These are phyloP conservation scores for Neolamprologus falcicula DNA, from an alignment of 2,113 vertebrate genomes.

Conservation along the genomic window DNA sequence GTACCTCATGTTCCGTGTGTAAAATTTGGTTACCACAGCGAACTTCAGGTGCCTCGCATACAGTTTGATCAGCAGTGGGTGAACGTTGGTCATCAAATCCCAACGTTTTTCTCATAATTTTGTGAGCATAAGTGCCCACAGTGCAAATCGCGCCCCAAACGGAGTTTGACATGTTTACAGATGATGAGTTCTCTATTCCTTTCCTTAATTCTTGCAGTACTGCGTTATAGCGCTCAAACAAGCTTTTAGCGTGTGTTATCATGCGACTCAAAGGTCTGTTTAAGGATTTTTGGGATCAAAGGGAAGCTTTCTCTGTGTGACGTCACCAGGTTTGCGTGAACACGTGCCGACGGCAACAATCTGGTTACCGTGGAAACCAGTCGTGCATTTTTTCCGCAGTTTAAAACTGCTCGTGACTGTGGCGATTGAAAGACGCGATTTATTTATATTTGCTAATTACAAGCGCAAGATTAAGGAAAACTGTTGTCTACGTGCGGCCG, in stretches of 20 bases:
- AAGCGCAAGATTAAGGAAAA: no score
- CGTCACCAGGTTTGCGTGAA: background rate
- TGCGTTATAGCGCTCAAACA: background rate
- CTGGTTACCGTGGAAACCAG: background rate
- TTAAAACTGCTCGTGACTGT: background rate
- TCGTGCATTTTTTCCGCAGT: background rate
- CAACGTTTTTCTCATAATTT: background rate
- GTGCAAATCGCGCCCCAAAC: accelerated
- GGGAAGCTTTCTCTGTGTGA: background rate
- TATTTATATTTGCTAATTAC: background rate
- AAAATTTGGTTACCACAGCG: background rate
- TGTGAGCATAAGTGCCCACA: background rate
- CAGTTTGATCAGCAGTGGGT: background rate
- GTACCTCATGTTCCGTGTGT: background rate
- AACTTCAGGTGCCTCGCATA: background rate
- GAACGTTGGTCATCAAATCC: background rate
- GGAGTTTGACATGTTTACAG: background rate
- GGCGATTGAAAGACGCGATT: background rate
- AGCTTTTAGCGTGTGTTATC: background rate
- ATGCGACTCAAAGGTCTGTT: background rate
- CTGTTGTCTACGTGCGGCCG: no score
- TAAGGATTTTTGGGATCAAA: accelerated
- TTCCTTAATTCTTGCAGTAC: background rate
- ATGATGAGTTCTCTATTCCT: background rate
- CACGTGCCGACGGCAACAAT: background rate